A percentile compares a stretch with the other conserved stretches of the same genome.
Evolutionary conservation across 1,140 invertebrate genomes (phyloP).

Genomic region (Asbolus verrucosus): DNA sequence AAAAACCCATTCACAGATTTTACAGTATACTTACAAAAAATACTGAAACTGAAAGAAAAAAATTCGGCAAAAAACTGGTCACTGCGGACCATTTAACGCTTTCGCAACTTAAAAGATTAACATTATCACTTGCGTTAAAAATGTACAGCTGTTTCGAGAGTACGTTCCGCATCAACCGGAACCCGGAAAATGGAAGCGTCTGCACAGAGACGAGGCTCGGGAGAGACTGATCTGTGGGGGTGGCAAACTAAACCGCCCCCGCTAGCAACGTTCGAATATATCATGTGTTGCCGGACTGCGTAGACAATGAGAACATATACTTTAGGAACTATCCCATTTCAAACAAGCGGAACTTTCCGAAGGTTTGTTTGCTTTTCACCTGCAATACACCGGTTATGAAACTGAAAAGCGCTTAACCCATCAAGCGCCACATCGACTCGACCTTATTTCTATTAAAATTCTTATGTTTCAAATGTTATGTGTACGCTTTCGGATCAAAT

Average conservation of each 20-base stretch:
- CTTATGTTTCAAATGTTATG: too few species aligned
- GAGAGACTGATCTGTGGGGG: constrained; percentile 43
- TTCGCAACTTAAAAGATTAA: too few species aligned
- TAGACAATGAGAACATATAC: constrained; percentile 29
- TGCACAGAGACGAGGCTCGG: constrained; percentile 24
- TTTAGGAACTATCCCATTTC: neutral
- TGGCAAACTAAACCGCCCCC: constrained; percentile 30
- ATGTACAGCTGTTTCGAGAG: neutral
- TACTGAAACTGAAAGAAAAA: neutral
- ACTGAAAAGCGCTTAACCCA: neutral
- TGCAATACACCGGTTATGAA: neutral
- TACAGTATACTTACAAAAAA: constrained; percentile 12
- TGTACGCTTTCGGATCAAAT: too few species aligned
- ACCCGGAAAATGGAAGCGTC: constrained; percentile 30
- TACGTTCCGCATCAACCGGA: constrained; percentile 28
- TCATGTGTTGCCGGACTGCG: constrained; percentile 34
- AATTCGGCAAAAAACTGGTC: neutral
- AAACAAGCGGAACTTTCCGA: neutral
- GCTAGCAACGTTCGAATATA: constrained; percentile 29
- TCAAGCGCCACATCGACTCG: too few species aligned
- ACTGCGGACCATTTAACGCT: too few species aligned
- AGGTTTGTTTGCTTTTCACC: neutral
- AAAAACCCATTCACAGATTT: too few species aligned
- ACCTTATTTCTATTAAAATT: too few species aligned
- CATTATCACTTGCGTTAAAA: too few species aligned